Evolutionary conservation across 2,113 vertebrate species (phyloP).

Genomic region (Phalacrocorax brasilianus): DNA sequence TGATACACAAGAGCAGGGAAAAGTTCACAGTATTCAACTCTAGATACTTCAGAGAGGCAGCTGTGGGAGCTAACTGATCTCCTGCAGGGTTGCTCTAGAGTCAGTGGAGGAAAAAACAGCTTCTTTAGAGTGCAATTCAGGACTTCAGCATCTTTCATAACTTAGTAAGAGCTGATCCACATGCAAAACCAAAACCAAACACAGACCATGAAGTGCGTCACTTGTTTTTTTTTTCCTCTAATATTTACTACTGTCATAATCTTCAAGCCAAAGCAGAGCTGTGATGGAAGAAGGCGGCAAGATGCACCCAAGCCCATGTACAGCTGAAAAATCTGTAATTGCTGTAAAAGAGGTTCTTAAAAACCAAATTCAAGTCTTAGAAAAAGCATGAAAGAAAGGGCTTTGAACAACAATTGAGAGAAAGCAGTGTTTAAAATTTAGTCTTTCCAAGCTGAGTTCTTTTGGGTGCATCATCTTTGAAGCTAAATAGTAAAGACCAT

Average conservation of each 20-base stretch:
- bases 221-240: neutral
- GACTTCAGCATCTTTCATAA: slow-evolving; percentile 24
- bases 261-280: neutral
- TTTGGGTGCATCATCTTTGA: neutral
- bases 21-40: neutral
- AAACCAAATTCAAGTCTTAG: neutral
- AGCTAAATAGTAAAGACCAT: neutral
- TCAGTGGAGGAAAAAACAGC: neutral
- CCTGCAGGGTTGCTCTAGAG: neutral
- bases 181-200: neutral
- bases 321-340: neutral
- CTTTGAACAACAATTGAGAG: neutral
- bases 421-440: neutral
- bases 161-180: neutral
- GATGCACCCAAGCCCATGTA: neutral
- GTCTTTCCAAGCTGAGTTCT: neutral
- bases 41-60: neutral
- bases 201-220: neutral
- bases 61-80: neutral
- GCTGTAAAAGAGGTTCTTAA: neutral
- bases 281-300: neutral
- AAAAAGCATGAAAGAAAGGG: neutral
- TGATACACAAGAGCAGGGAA: neutral
- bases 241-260: neutral
- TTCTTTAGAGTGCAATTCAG: neutral